Evolutionary conservation across 2,797 vertebrate genomes (phyloP).

Genomic region (Choloepus didactylus): DNA sequence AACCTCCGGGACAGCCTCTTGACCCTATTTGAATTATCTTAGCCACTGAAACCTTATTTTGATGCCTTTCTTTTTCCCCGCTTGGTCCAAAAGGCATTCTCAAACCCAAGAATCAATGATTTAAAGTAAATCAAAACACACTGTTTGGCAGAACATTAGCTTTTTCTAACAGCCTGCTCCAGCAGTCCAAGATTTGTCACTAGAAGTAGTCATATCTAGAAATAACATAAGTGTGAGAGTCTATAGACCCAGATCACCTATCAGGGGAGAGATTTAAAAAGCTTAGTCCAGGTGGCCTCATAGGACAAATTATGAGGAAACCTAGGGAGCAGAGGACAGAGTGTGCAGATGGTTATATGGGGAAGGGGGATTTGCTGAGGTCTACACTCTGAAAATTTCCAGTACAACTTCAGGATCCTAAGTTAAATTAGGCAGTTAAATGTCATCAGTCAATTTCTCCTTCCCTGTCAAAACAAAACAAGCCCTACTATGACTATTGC

Average conservation of each 20-base stretch:
- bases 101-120: not conserved
- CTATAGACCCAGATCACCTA: not conserved
- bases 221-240: not conserved
- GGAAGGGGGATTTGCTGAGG: not conserved
- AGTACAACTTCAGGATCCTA: constrained; percentile 81
- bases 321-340: not conserved
- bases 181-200: not conserved
- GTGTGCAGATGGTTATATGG: not conserved
- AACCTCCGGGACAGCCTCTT: too few species aligned
- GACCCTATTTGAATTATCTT: too few species aligned
- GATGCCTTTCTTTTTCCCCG: too few species aligned
- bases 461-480: constrained; percentile 86
- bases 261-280: constrained; percentile 48
- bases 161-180: not conserved
- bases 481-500: constrained; percentile 79
- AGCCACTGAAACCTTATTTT: too few species aligned
- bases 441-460: constrained; percentile 87
- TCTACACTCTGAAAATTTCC: constrained; percentile 84
- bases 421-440: constrained; percentile 87
- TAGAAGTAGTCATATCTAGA: constrained; percentile 9
- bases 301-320: not conserved
- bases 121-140: constrained; percentile 65
- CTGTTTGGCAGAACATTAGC: constrained; percentile 34
- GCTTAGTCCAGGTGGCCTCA: not conserved
- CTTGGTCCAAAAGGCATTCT: too few species aligned